A percentile compares a stretch with the other conserved stretches of the same genome.
These are phyloP conservation scores for Drosophila parvula DNA, from an alignment of 1,140 invertebrate genomes.

Conservation along the genomic window DNA sequence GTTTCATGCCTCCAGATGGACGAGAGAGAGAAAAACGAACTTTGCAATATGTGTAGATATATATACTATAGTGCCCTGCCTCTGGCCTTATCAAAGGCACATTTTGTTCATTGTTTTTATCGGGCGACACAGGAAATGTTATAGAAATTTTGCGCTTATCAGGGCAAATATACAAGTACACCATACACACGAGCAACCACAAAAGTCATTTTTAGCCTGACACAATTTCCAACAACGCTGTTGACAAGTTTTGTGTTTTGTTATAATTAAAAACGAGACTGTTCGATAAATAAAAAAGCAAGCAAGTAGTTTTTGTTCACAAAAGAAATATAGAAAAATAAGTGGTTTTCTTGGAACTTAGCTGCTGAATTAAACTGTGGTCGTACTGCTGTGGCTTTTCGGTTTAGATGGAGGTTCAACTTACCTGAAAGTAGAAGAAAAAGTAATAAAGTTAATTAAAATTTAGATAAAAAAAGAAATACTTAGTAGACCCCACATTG, in stretches of 20 bases:
- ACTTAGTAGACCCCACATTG: no score
- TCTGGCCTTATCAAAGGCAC: constrained; percentile 42
- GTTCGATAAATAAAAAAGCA: constrained; percentile 2
- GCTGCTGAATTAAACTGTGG: constrained; percentile 27
- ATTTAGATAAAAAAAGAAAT: background rate
- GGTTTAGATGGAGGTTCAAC: constrained; percentile 20
- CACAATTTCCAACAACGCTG: constrained; percentile 37
- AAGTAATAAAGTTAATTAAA: constrained; percentile 8
- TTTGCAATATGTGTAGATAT: constrained; percentile 35
- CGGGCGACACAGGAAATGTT: constrained; percentile 73
- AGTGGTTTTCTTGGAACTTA: constrained; percentile 37
- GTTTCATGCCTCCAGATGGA: constrained; percentile 32
- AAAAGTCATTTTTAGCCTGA: constrained; percentile 22
- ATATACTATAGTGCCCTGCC: constrained; percentile 12
- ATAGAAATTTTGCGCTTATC: constrained; percentile 64
- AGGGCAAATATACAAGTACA: constrained; percentile 18
- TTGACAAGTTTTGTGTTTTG: constrained; percentile 50
- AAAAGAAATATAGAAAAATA: background rate
- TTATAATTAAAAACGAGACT: constrained; percentile 51
- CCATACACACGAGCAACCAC: constrained; percentile 7
- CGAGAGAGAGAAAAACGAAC: background rate
- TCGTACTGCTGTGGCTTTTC: background rate
- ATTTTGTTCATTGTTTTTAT: constrained; percentile 63
- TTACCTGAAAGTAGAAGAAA: constrained; percentile 55
- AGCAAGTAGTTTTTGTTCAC: background rate